These are phyloP conservation scores for Dascyllus trimaculatus DNA, from an alignment of 2,113 vertebrate species.

Conservation along the genomic window DNA sequence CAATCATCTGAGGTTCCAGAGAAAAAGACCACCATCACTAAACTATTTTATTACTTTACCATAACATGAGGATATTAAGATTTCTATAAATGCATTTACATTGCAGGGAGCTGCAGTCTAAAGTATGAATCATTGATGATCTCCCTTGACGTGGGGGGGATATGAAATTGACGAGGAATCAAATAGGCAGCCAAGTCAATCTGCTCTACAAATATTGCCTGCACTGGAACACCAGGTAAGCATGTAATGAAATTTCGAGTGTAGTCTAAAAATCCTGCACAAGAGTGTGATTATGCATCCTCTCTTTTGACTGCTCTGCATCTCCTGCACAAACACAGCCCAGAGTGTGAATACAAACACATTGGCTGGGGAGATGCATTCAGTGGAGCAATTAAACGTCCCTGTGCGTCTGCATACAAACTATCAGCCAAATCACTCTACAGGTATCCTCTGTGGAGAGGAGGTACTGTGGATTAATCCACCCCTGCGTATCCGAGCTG, in stretches of 20 bases:
- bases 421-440: slow-evolving; percentile 81
- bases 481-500: slow-evolving; percentile 73
- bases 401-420: slow-evolving; percentile 76
- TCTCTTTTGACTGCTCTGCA: slow-evolving; percentile 67
- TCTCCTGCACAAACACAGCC: slow-evolving; percentile 69
- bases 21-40: slow-evolving; percentile 59
- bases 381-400: slow-evolving; percentile 82
- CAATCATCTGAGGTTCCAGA: slow-evolving; percentile 50
- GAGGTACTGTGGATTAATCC: slow-evolving; percentile 80
- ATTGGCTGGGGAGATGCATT: slow-evolving; percentile 75
- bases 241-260: slow-evolving; percentile 82
- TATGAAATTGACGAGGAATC: slow-evolving; percentile 80
- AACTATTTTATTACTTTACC: slow-evolving; percentile 70
- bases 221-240: slow-evolving; percentile 77
- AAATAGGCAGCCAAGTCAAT: slow-evolving; percentile 73
- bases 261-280: slow-evolving; percentile 67
- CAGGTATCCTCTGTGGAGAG: slow-evolving; percentile 81
- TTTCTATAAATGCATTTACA: slow-evolving; percentile 70
- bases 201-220: slow-evolving; percentile 74
- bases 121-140: slow-evolving; percentile 79
- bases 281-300: slow-evolving; percentile 72
- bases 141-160: slow-evolving; percentile 61
- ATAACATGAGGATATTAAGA: slow-evolving; percentile 56
- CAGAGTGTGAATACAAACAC: slow-evolving; percentile 71
- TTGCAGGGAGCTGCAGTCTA: slow-evolving; percentile 53